Base-by-base conservation (phyloP, 2,888 invertebrate genomes). In the Leptinotarsa juncta region DNA sequence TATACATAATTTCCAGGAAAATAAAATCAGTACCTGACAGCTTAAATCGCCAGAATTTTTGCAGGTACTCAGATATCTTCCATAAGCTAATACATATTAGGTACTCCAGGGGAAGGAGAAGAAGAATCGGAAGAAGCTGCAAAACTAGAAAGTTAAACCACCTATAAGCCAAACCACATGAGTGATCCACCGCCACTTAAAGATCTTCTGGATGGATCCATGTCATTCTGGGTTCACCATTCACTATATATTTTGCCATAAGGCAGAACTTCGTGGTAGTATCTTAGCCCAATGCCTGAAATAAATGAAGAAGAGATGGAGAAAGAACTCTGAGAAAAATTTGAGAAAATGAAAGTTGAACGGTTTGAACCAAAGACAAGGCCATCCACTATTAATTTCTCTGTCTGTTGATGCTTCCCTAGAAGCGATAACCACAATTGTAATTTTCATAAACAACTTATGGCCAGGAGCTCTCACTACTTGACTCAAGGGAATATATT, bases 381-480 rank as follows among this genome's bases (percentile, higher is more conserved):
- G 0, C 94, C 94, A 23, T 0, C 89, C 93, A 0, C 88, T 95
- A 26, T 85, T 92, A 67, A 89, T 93, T 65, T 26, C 26, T 26
- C 26, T 26, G 26, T 0, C 26, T 26, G 26, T 4, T 26, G 26
- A 26, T 26, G 26, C 26, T 26, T 26, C 26, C 26, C 26, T 26
- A 26, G 5, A 26, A 26, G 26, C 26, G 92, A 93, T 3, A 93
- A 94, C 78, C 91, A 92, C 95, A 5, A 87, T 95, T 20, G 93
- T 93, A 3, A 86, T 92, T 4, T 88, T 95, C 68, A 89, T 93
- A 70, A 96, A 96, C 4, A 94, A 94, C 85, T 84, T 95, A 26
- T 97, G 97, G 97, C 96, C 96, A 0, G 97, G 97, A 2, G 96
- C 96, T 7, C 93, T 91, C 77, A 95, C 0, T 94, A 95, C 81